phyloP scores from a whole-genome alignment of 2,888 invertebrate species.

The Elgonia sp. region DNA sequence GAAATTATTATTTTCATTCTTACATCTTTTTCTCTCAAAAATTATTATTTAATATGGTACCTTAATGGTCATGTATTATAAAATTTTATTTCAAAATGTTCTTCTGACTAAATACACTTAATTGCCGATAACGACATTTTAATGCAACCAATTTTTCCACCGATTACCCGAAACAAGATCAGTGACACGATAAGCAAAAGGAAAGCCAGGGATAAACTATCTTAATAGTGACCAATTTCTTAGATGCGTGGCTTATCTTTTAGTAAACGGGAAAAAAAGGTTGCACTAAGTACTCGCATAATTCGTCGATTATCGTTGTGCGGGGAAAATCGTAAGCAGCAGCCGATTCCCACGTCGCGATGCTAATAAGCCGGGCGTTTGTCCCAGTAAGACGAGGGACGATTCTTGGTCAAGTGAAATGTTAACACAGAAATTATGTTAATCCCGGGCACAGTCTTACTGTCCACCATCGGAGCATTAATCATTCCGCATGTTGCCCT shows the following conservation, averaged over 20 bases:
- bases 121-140: slow-evolving; percentile 56
- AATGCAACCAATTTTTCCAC: slow-evolving; percentile 45
- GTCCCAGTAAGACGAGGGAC: slow-evolving; percentile 35
- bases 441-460: slow-evolving; percentile 79
- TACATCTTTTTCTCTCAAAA: too few relatives aligned
- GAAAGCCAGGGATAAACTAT: slow-evolving; percentile 57
- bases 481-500: slow-evolving; percentile 79
- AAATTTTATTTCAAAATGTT: too few relatives aligned
- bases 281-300: slow-evolving; percentile 34
- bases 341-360: slow-evolving; percentile 62
- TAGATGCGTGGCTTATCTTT: slow-evolving; percentile 61
- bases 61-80: too few relatives aligned
- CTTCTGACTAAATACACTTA: slow-evolving; percentile 30
- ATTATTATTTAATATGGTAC: too few relatives aligned
- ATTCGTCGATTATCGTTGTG: slow-evolving; percentile 62
- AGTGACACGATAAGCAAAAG: slow-evolving; percentile 38
- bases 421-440: slow-evolving; percentile 85
- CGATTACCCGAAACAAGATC: slow-evolving; percentile 57
- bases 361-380: slow-evolving; percentile 50
- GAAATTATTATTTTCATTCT: too few relatives aligned
- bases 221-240: slow-evolving; percentile 64
- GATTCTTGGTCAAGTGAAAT: slow-evolving; percentile 81
- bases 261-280: slow-evolving; percentile 17
- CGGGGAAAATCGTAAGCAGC: slow-evolving; percentile 47
- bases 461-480: slow-evolving; percentile 80